Conservation (phyloP, 2,888 invertebrate genomes). For the Smittia sp. region DNA sequence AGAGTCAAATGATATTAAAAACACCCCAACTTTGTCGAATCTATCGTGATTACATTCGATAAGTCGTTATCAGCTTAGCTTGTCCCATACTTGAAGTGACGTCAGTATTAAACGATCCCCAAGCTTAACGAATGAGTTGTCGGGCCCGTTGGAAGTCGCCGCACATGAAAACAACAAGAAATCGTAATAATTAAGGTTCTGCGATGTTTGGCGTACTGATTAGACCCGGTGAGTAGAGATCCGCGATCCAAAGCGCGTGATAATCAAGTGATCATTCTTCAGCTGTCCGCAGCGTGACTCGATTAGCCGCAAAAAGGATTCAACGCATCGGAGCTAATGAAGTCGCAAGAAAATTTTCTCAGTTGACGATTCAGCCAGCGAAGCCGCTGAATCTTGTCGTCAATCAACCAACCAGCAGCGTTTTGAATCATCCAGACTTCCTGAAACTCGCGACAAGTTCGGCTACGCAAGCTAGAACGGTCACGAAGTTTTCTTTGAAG, state of each 20-base stretch:
- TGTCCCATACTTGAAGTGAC: too few relatives aligned
- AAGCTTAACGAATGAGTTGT: too few relatives aligned
- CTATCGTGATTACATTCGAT: too few relatives aligned
- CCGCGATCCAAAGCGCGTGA: neutral
- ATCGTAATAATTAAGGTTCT: constrained; percentile 19
- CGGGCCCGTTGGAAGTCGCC: too few relatives aligned
- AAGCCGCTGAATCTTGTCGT: neutral
- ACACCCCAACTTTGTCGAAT: too few relatives aligned
- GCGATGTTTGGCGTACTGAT: constrained; percentile 10
- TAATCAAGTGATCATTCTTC: constrained; percentile 19
- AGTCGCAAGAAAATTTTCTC: constrained; percentile 15
- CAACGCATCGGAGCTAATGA: neutral
- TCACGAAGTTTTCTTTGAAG: constrained; percentile 69
- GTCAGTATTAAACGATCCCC: too few relatives aligned
- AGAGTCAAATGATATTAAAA: too few relatives aligned
- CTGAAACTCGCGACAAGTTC: neutral
- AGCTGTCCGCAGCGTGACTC: constrained; percentile 41
- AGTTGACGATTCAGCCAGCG: constrained; percentile 38
- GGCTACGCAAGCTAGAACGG: constrained; percentile 54
- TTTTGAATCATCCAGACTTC: neutral
- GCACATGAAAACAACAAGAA: neutral
- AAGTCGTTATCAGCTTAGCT: too few relatives aligned
- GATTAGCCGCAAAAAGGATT: neutral
- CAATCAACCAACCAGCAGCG: neutral
- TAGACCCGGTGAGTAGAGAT: constrained; percentile 7